These are phyloP conservation scores for Todiramphus chloris DNA, from an alignment of 2,113 vertebrate species.

Conservation along the genomic window DNA sequence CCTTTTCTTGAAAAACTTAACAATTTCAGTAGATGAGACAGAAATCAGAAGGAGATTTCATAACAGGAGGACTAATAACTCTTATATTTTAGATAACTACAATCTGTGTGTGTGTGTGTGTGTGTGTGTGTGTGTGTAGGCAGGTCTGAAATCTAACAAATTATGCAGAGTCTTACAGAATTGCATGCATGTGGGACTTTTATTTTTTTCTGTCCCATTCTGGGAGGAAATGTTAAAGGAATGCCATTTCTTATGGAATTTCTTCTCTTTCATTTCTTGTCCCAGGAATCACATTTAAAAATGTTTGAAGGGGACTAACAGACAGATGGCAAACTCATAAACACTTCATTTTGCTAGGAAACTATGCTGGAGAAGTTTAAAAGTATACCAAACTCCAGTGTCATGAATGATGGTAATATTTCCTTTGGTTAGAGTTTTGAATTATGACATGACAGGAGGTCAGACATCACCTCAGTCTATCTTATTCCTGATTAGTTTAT, in stretches of 20 bases:
- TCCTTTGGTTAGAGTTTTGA: neutral
- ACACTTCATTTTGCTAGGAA: neutral
- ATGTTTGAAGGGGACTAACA: neutral
- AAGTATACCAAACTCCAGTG: neutral
- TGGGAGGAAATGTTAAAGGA: neutral
- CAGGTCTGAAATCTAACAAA: neutral
- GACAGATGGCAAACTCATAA: neutral
- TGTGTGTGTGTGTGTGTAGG: neutral
- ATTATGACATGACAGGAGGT: neutral
- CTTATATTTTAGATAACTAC: neutral
- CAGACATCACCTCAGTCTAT: neutral
- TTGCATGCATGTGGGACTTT: neutral
- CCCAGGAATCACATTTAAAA: neutral
- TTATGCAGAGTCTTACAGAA: neutral
- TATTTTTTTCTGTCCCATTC: neutral
- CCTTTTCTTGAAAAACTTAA: neutral
- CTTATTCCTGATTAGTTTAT: neutral
- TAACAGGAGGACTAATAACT: neutral
- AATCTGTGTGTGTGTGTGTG: neutral
- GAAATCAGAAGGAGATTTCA: neutral
- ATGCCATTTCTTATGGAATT: neutral
- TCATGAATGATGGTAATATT: neutral
- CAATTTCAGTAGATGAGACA: neutral
- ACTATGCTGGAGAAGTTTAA: fast-evolving
- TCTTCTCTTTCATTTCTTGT: neutral